Evolutionary conservation across 2,113 vertebrate species (phyloP), one percentile per base, ranked within the genome.

Genomic region (Choloepus hoffmanni): DNA sequence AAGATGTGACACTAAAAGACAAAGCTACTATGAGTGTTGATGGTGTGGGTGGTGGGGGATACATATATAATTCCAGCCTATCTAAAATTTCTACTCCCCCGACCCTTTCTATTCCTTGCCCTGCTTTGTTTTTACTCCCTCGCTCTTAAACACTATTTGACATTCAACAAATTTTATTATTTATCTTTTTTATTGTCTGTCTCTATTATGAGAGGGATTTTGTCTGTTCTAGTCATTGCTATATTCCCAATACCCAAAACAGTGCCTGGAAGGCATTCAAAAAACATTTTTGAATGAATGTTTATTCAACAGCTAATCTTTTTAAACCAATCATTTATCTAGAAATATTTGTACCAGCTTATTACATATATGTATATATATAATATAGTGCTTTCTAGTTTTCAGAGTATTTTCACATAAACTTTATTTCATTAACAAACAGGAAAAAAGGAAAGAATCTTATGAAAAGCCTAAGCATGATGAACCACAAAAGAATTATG

Each of bases 291-390:
- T 73, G 18, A 90, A 62, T 81, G 26, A 85, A 30, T 48, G 63
- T 55, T 89, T 40, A 70, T 21, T 43, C 8, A 48, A 73, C 7
- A 53, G 78, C 40, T 86, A 30, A 93, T 87, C 62, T 65, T 87
- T 73, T 3, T 62, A 12, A 94, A 85, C 40, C 53, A 76, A 82
- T 81, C 43, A 43, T n/a, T 82, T 83, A 92, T 33, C 81, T 73
- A 90, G 30, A 93, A 90, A 77, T 78, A 85, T 24, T 68, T 68
- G 36, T 33, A 26, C 50, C 62, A 92, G 65, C 48, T 90, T 84
- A 45, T 67, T 58, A 93, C 5, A 58, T 40, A 65, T 12, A 48
- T 2, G 11, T 9, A 1, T 60, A 43, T 24, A n/a, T 33, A 9
- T 84, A 58, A 95, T 18, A 82, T 21, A 91, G 65, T 30, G 81